phyloP scores from a whole-genome alignment of 1,140 invertebrate genomes.

The Adelges cooleyi region DNA sequence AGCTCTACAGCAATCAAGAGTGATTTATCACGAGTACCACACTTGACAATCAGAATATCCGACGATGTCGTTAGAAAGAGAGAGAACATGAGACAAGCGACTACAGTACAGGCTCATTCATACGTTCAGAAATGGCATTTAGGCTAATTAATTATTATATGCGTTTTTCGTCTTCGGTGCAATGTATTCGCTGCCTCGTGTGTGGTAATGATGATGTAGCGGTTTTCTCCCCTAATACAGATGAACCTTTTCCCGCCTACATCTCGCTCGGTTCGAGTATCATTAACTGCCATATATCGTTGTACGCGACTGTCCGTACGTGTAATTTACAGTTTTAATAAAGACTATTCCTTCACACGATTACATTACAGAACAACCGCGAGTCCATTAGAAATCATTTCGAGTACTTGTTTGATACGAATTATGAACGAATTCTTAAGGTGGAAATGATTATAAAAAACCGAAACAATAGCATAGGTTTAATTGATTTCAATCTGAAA shows the following conservation, averaged over 20 bases:
- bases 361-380: too few species aligned
- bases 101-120: not conserved
- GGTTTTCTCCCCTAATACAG: not conserved
- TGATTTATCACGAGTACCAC: slow-evolving; percentile 2
- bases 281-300: not conserved
- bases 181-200: not conserved
- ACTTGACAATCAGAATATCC: too few species aligned
- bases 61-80: not conserved
- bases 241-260: not conserved
- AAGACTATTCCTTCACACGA: not conserved
- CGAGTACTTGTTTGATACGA: too few species aligned
- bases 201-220: slow-evolving; percentile 4
- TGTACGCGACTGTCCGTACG: not conserved
- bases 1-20: not conserved
- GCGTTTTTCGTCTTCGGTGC: not conserved
- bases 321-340: not conserved
- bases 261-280: not conserved
- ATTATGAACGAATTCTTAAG: too few species aligned
- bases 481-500: too few species aligned
- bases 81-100: not conserved
- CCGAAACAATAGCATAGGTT: too few species aligned
- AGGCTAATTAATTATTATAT: slow-evolving; percentile 4
- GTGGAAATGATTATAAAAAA: too few species aligned
- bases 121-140: not conserved
- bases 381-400: slow-evolving; percentile 5